phyloP scores from a whole-genome alignment of 2,113 vertebrate species.

The Sturnira hondurensis region DNA sequence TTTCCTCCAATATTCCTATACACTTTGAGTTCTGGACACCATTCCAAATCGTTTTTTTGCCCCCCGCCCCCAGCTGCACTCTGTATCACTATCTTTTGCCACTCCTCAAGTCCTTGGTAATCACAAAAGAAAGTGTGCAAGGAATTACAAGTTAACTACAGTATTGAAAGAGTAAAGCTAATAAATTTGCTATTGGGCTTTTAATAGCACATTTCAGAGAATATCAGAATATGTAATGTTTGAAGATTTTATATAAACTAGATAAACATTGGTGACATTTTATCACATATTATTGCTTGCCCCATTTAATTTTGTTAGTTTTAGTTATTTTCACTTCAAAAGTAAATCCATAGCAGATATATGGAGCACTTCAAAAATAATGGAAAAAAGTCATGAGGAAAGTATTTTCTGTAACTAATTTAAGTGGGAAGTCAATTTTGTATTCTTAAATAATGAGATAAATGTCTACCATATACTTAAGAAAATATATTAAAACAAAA shows the following conservation, averaged over 20 bases:
- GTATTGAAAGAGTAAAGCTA: conserved; percentile 3
- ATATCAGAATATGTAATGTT: background rate
- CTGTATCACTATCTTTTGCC: conserved; percentile 21
- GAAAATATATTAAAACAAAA: background rate
- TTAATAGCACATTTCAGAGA: background rate
- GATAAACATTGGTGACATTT: background rate
- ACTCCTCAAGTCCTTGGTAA: background rate
- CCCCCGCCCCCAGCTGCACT: no score
- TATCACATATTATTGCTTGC: background rate
- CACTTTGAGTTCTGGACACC: no score
- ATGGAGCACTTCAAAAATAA: background rate
- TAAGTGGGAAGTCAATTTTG: background rate
- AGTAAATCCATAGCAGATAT: background rate
- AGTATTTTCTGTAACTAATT: background rate
- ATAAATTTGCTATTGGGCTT: background rate
- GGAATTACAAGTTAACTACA: conserved; percentile 23
- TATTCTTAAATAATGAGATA: background rate
- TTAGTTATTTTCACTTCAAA: background rate
- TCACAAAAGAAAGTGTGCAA: conserved; percentile 39
- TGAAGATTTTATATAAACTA: background rate
- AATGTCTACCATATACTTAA: background rate
- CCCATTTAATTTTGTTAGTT: background rate
- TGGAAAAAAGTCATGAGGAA: background rate
- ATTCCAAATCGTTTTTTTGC: no score
- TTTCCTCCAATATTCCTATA: no score